Conservation (phyloP, 2,797 vertebrate genomes). For the Peromyscus attwateri region DNA sequence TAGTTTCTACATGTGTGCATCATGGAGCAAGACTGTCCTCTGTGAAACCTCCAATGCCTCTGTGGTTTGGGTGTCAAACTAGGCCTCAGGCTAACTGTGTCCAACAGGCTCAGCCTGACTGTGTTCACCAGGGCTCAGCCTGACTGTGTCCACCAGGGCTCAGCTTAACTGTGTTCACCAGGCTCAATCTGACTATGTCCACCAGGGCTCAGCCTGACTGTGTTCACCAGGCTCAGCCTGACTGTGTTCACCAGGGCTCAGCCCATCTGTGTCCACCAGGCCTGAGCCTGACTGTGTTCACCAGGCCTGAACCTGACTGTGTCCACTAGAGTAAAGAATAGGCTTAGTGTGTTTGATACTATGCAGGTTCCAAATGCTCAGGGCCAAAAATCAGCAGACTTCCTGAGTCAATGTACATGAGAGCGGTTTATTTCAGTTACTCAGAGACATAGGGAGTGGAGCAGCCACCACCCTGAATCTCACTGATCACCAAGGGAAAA, state of each 20-base stretch:
- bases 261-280: not conserved
- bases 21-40: not conserved
- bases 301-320: not conserved
- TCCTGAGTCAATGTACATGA: not conserved
- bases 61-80: not conserved
- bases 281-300: not conserved
- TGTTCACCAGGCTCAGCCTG: too few species aligned
- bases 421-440: not conserved
- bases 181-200: not conserved
- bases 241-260: not conserved
- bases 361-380: not conserved
- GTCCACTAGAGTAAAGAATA: not conserved
- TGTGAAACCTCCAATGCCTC: not conserved
- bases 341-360: not conserved
- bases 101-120: not conserved
- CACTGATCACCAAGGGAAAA: not conserved
- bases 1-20: not conserved
- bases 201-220: not conserved
- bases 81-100: not conserved
- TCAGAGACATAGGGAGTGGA: not conserved
- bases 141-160: not conserved
- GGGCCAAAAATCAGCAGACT: not conserved
- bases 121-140: not conserved
- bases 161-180: not conserved
- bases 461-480: not conserved